Percentiles rank a stretch among this genome's conserved stretches.
These are phyloP conservation scores for Trogon melanurus DNA, from an alignment of 2,113 vertebrate species.

Conservation along the genomic window DNA sequence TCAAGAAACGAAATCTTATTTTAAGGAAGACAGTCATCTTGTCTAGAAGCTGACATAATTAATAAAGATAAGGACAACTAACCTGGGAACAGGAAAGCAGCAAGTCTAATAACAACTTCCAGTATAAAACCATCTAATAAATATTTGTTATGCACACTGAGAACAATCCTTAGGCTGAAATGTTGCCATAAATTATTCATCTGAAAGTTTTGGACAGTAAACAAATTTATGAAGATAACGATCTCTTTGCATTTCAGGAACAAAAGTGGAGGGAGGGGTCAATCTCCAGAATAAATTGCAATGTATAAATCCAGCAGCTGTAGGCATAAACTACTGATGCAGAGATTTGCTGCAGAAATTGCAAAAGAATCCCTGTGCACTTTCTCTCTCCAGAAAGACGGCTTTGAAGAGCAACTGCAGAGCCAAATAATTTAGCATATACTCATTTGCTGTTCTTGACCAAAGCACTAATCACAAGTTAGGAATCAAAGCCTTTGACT, in stretches of 20 bases:
- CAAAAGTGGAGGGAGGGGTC: constrained; percentile 28
- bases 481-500: constrained; percentile 46
- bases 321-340: constrained; percentile 5
- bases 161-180: constrained; percentile 50
- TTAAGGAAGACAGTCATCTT: not conserved
- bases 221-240: constrained; percentile 64
- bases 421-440: constrained; percentile 41
- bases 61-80: constrained; percentile 50
- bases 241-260: constrained; percentile 65
- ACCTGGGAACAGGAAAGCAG: not conserved
- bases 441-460: constrained; percentile 46
- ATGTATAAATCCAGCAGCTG: constrained; percentile 35
- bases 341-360: constrained; percentile 38
- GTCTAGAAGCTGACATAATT: constrained; percentile 33
- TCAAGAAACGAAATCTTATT: constrained; percentile 10
- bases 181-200: constrained; percentile 64
- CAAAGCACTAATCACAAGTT: constrained; percentile 37
- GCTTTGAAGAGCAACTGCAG: constrained; percentile 43
- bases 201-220: constrained; percentile 54
- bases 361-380: constrained; percentile 11
- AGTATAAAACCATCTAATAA: constrained; percentile 49
- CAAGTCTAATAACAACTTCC: constrained; percentile 45
- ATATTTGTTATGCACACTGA: constrained; percentile 52
- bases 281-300: constrained; percentile 47
- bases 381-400: constrained; percentile 5